Conservation (phyloP, 2,113 vertebrate genomes). For the Eulacestoma nigropectus region DNA sequence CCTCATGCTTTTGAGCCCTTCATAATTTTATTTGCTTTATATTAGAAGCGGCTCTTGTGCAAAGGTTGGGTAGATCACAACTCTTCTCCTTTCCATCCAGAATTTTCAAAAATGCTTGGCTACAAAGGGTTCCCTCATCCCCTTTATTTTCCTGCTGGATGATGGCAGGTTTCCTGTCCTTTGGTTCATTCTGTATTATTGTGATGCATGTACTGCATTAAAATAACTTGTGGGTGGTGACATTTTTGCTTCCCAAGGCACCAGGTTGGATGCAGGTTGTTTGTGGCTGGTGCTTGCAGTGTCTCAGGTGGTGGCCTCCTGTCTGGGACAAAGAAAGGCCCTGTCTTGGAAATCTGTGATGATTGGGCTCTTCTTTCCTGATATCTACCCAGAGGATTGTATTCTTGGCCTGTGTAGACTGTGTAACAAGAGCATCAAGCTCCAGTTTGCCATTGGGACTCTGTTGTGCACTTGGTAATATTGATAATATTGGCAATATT, state of each 20-base stretch:
- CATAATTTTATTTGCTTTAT: background rate
- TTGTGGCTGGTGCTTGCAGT: rapidly evolving
- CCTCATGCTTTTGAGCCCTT: background rate
- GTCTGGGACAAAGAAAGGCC: background rate
- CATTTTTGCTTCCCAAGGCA: background rate
- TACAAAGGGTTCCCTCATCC: background rate
- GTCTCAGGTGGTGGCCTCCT: background rate
- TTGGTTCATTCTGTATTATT: background rate
- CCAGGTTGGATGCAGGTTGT: rapidly evolving
- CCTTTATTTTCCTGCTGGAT: background rate
- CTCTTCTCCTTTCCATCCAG: background rate
- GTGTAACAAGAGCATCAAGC: background rate
- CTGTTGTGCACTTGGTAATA: background rate
- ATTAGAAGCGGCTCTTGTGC: background rate
- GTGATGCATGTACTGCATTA: background rate
- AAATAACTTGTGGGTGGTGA: background rate
- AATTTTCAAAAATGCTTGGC: background rate
- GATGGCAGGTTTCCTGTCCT: background rate
- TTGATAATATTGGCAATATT: background rate
- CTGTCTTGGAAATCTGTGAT: background rate
- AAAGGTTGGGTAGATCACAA: background rate
- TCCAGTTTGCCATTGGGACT: rapidly evolving
- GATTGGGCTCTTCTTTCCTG: background rate
- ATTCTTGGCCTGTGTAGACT: background rate
- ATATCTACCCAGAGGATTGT: background rate